Conservation (phyloP, 2,113 vertebrate species). For the Meleagris gallopavo region DNA sequence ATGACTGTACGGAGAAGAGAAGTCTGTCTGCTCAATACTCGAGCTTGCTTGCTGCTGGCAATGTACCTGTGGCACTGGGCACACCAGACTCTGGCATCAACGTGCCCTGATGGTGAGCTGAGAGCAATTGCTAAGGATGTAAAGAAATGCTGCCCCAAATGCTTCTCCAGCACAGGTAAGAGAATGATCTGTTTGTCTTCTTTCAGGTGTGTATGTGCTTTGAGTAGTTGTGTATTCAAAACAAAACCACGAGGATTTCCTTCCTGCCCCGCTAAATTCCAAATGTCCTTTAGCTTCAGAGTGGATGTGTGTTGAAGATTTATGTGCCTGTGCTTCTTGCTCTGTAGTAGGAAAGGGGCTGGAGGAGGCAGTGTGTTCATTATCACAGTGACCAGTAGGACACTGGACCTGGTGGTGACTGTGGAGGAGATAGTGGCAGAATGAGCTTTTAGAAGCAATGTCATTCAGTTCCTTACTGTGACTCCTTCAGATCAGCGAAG, state of each 20-base stretch:
- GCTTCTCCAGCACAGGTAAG: background rate
- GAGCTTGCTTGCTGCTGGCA: background rate
- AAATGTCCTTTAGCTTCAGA: too few relatives aligned
- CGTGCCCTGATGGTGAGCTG: background rate
- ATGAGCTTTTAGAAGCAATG: background rate
- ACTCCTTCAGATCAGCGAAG: background rate
- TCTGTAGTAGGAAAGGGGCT: background rate
- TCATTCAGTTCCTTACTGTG: background rate
- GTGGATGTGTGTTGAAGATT: fast-evolving
- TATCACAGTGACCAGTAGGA: too few relatives aligned
- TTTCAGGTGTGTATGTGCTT: background rate
- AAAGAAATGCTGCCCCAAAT: constrained; percentile 22
- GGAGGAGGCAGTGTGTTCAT: background rate
- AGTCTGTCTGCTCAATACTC: background rate
- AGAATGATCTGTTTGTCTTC: background rate
- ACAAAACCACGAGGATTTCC: background rate
- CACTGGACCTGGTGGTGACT: background rate
- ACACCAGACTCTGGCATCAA: background rate
- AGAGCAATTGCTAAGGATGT: fast-evolving
- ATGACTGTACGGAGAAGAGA: background rate
- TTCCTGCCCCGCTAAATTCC: background rate
- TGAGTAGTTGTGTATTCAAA: background rate
- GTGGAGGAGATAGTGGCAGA: background rate
- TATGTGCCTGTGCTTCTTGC: fast-evolving
- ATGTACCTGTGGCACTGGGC: background rate